These are phyloP conservation scores for Brachionus paranguensis DNA, from an alignment of 1,140 invertebrate species.

Conservation along the genomic window DNA sequence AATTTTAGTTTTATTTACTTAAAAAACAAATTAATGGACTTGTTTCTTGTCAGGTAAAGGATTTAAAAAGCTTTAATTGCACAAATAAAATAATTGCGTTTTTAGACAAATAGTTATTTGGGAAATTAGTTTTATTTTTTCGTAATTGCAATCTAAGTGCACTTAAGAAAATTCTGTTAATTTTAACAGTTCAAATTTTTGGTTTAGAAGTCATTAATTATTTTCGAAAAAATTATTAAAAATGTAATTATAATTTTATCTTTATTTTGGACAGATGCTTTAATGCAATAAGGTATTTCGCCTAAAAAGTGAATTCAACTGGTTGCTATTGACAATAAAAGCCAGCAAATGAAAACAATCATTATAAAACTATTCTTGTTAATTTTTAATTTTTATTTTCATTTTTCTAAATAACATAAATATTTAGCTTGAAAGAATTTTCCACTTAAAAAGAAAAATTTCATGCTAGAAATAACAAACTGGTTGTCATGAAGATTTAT, in stretches of 20 bases:
- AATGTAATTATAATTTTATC: background rate
- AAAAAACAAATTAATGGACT: background rate
- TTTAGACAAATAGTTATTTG: background rate
- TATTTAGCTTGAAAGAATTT: slow-evolving; percentile 5
- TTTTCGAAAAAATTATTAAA: background rate
- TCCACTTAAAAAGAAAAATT: slow-evolving; percentile 11
- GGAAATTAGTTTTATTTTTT: background rate
- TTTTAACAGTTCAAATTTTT: background rate
- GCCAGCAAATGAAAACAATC: background rate
- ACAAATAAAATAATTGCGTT: background rate
- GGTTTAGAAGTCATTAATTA: background rate
- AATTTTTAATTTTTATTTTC: slow-evolving; percentile 7
- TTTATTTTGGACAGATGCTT: background rate
- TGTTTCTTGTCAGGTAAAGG: background rate
- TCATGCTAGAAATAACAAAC: slow-evolving; percentile 19
- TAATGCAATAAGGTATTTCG: background rate
- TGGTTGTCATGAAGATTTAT: slow-evolving; percentile 18
- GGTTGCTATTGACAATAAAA: slow-evolving; percentile 24
- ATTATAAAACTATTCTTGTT: slow-evolving; percentile 30
- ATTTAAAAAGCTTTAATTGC: background rate
- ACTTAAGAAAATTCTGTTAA: background rate
- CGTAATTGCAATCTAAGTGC: background rate
- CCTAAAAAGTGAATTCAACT: background rate
- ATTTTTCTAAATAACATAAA: slow-evolving; percentile 11
- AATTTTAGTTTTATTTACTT: background rate